Conservation (phyloP, 2,113 vertebrate genomes). For the Piprites chloris region DNA sequence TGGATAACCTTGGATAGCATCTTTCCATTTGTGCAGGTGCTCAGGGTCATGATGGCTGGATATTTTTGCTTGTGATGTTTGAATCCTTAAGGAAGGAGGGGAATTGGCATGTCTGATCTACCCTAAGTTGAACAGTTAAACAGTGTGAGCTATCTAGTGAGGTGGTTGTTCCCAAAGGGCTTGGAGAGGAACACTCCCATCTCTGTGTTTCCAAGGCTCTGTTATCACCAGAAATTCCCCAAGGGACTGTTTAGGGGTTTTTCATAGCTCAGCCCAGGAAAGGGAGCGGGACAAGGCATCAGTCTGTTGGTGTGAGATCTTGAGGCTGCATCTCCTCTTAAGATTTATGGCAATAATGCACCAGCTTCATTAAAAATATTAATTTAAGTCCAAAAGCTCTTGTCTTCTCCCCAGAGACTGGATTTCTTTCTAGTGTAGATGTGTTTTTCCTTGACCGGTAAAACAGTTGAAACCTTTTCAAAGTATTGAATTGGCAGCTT, state of each 20-base stretch:
- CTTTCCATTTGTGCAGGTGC: background rate
- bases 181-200: background rate
- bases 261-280: background rate
- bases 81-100: background rate
- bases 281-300: background rate
- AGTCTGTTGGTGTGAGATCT: background rate
- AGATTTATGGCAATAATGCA: background rate
- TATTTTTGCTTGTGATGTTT: background rate
- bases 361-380: background rate
- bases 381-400: background rate
- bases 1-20: rapidly evolving
- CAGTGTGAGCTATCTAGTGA: background rate
- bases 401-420: background rate
- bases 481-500: background rate
- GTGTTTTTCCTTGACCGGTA: background rate
- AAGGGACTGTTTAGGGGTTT: too few relatives aligned
- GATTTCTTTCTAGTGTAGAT: background rate
- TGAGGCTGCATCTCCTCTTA: background rate
- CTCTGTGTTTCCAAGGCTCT: background rate
- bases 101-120: background rate
- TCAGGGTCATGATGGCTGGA: background rate
- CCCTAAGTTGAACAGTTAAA: background rate
- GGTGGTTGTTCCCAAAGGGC: background rate
- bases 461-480: background rate
- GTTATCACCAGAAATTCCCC: background rate